phyloP scores from a whole-genome alignment of 2,888 invertebrate genomes.

The Pheosia gnoma region DNA sequence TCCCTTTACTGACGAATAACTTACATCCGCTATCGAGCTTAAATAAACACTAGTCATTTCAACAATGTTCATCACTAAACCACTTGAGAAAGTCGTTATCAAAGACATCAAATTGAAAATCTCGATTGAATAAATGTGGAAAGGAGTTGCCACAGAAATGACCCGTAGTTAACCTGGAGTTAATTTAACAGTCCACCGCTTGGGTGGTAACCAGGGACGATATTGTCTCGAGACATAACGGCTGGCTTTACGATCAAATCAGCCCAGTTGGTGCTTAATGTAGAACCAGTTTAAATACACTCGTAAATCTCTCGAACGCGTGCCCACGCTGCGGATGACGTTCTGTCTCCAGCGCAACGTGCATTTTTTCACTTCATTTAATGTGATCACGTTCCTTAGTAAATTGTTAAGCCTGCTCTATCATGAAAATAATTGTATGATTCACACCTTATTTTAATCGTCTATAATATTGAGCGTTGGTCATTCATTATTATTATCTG shows the following conservation, averaged over 20 bases:
- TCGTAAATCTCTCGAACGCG: constrained; percentile 77
- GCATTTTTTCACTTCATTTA: constrained; percentile 37
- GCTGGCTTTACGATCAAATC: constrained; percentile 80
- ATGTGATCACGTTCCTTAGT: constrained; percentile 13
- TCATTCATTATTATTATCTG: too few species aligned
- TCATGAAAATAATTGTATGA: background rate
- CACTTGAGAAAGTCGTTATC: constrained; percentile 28
- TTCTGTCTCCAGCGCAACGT: constrained; percentile 55
- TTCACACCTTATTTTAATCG: background rate
- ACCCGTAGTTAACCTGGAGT: constrained; percentile 71
- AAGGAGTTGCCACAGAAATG: constrained; percentile 42
- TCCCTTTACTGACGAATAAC: constrained; percentile 64
- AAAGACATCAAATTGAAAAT: constrained; percentile 19
- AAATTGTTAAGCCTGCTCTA: constrained; percentile 10
- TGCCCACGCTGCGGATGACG: constrained; percentile 67
- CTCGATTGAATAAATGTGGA: constrained; percentile 9
- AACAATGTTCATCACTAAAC: constrained; percentile 40
- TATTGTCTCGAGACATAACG: constrained; percentile 76
- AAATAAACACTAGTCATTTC: constrained; percentile 42
- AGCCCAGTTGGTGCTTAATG: constrained; percentile 76
- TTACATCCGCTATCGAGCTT: constrained; percentile 51
- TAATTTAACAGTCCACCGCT: constrained; percentile 67
- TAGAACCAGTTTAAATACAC: constrained; percentile 81
- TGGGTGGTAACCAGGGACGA: constrained; percentile 75
- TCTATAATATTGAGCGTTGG: too few species aligned